Evolutionary conservation across 23 tunicate genomes (phyloP), one percentile per base, ranked within the genome.

Genomic region (Corella eumyota): DNA sequence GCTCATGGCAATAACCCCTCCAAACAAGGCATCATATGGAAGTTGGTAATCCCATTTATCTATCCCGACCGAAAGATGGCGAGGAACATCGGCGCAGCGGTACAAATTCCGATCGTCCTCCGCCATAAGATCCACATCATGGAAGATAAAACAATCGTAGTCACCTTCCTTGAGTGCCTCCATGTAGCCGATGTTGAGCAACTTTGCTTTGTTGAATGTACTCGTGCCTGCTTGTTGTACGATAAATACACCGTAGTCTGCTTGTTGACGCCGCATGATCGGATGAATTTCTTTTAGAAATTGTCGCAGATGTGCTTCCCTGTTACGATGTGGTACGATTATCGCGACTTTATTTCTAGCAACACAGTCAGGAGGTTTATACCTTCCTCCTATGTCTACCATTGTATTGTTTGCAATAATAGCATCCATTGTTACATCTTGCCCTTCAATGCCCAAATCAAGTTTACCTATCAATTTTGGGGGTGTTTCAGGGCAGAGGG

Each of bases 81-180:
- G 71, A 2, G 95, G 95, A 4, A 64, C 84, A 49, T 85, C 78
- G 11, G 77, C 69, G 49, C 95, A 85, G 22, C 73, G 75, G 62
- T 85, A 85, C 66, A 85, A 62, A 30, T 74, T 69, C 37, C 84
- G 68, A 48, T 85, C 78, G 54, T 76, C 84, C 34, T 90, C 98
- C 13, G 84, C 86, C 26, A 90, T 65, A 31, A 90, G 73, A 45
- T 90, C 98, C 31, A 90, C 98, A 60, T 90, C 98, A 58, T 90
- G 98, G 51, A 90, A 90, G 36, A 90, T 69, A 65, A 68, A 90
- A 66, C 98, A 90, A 48, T 90, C 85, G 74, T 68, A 80, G 30
- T 55, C 54, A 27, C 67, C 77, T 21, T 79, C 79, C 61, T 79
- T 72, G 26, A 63, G 49, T 45, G 78, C 79, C 45, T 87, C 85